Evolutionary conservation across 2,113 vertebrate species (phyloP).

Genomic region (Pardalotus punctatus): DNA sequence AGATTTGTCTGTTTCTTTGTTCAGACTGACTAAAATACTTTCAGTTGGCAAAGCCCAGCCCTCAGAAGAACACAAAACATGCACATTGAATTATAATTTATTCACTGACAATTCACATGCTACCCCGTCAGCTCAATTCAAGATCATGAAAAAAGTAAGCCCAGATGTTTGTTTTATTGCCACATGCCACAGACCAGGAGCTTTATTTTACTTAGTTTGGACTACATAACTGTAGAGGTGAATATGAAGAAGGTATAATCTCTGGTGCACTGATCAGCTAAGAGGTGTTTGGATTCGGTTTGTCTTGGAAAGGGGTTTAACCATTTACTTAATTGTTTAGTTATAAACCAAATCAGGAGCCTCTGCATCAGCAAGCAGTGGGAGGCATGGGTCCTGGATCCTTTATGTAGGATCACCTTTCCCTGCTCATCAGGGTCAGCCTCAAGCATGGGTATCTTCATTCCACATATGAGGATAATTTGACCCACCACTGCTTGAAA

Average conservation of each 20-base stretch:
- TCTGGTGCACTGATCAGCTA: background rate
- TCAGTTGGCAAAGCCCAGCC: background rate
- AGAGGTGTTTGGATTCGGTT: background rate
- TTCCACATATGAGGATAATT: background rate
- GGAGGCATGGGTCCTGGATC: background rate
- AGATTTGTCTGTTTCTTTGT: background rate
- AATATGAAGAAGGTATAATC: background rate
- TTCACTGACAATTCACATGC: background rate
- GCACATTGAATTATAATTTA: background rate
- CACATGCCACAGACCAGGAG: background rate
- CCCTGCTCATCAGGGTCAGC: background rate
- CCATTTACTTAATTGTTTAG: background rate
- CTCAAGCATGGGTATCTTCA: background rate
- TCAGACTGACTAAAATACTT: background rate
- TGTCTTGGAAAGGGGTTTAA: background rate
- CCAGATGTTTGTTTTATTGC: background rate
- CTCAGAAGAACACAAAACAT: background rate
- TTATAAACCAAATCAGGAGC: background rate
- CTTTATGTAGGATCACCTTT: background rate
- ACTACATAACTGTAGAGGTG: background rate
- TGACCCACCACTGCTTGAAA: background rate
- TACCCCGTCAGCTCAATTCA: background rate
- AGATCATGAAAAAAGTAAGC: background rate
- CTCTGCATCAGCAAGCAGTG: background rate
- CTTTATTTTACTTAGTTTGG: background rate